Evolutionary conservation across 2,113 vertebrate genomes (phyloP), one percentile per base, ranked within the genome.

Genomic region (Romanogobio albipinnatus): DNA sequence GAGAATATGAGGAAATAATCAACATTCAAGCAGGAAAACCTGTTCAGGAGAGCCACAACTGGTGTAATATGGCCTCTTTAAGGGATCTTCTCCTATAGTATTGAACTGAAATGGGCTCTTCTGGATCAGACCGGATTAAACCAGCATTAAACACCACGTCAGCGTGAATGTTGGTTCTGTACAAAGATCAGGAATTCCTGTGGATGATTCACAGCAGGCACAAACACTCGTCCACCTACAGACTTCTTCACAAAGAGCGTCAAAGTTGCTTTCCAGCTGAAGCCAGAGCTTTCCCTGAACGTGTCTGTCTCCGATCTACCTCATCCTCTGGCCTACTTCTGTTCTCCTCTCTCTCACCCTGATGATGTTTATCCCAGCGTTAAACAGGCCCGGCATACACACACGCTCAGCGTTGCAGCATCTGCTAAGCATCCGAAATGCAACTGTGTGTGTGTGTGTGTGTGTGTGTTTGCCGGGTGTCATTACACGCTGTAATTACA

Each of bases 401-500:
- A 58, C 49, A 36, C 4, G 2, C 75, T 76, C 75, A 10, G 49
- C 9, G 51, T 76, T 76, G 39, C 51, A 76, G 24, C 73, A 76
- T 76, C 73, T 76, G 73, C 73, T 76, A 76, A 53, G 26, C 47
- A 76, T 76, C 77, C 2, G 13, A 47, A 82, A 56, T 71, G 47
- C 53, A 22, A 61, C 36, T 62, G 1, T 59, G 59, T 64, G 78
- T n/a, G 51, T 78, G 26, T 56, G 26, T 53, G 47, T 19, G 49
- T 61, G 58, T 62, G 77, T 64, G 59, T 26, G 58, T 26, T n/a
- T 24, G 22, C 58, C 58, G 59, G 39, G 78, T 47, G 39, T 43
- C 59, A 58, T 68, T 47, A 81, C 74, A 77, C 62, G 7, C 77
- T 33, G 82, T 75, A 33, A 62, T 82, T 76, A 78, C 64, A 78